Evolutionary conservation across 2,797 vertebrate genomes (phyloP), one percentile per base, ranked within the genome.

Genomic region (Sarcophilus harrisii): DNA sequence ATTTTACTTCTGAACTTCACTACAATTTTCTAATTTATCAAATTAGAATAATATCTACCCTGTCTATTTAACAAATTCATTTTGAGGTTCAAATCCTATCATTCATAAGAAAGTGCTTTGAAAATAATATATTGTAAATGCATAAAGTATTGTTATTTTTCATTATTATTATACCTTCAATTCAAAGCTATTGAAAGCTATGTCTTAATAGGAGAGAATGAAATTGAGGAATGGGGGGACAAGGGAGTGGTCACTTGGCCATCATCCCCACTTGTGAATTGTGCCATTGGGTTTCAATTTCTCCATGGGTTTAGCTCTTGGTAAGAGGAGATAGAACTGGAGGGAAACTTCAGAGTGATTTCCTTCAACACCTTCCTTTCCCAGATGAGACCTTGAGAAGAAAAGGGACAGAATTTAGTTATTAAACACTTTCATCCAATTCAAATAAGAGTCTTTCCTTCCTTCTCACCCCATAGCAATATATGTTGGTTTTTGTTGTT

Each of bases 51-150:
- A 45, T 59, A 58, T 32, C n/a, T 45, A 54, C 93, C 66, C 30
- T 52, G 92, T 58, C 28, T 62, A 55, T 62, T 66, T 95, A 45
- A 55, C 12, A 90, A 93, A n/a, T 24, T 92, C 55, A 59, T 96
- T 57, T 52, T 27, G 55, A 87, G 93, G 92, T 52, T 58, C 29
- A 9, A 16, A 16, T 27, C 91, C 54, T 32, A 30, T 87, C 57
- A 93, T 73, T 57, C 60, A 8, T 90, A 5, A 45, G 21, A 38
- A 81, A 62, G 52, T 59, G 52, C 62, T 60, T 92, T 38, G 29
- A 57, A 38, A 5, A 90, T 57, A 24, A 9, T 5, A 52, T 2
- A 62, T 57, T 92, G 1, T 57, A 92, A 57, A 55, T 91, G 5
- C 3, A 1, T 3, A 32, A 91, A 38, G 30, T 3, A 8, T 45